Conservation (phyloP, 2,113 vertebrate genomes). For the Hucho hucho region DNA sequence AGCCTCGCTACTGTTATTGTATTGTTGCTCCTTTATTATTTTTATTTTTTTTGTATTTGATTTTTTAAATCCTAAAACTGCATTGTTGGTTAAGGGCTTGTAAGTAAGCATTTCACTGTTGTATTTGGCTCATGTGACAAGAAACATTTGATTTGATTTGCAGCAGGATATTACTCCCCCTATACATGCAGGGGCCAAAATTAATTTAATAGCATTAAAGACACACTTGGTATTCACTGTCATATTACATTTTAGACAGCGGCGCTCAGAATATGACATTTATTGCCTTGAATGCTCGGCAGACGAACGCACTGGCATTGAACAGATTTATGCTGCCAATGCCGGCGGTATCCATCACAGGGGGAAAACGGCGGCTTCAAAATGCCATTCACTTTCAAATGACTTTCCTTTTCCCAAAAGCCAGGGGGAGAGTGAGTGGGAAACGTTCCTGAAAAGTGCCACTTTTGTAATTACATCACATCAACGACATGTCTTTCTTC, state of each 20-base stretch:
- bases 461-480: slow-evolving; percentile 33
- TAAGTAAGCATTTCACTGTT: too few relatives aligned
- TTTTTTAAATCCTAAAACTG: too few relatives aligned
- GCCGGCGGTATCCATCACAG: slow-evolving; percentile 20
- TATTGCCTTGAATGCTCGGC: slow-evolving; percentile 22
- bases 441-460: slow-evolving; percentile 15
- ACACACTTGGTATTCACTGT: slow-evolving; percentile 31
- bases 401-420: slow-evolving; percentile 29
- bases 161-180: not conserved
- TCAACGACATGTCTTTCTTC: slow-evolving; percentile 10
- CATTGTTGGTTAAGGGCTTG: too few relatives aligned
- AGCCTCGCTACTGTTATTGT: too few relatives aligned
- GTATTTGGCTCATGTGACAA: too few relatives aligned
- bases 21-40: too few relatives aligned
- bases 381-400: slow-evolving; percentile 41
- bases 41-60: too few relatives aligned
- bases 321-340: slow-evolving; percentile 36
- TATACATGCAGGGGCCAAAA: slow-evolving; percentile 11
- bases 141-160: too few relatives aligned
- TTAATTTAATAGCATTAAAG: slow-evolving; percentile 33
- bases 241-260: slow-evolving; percentile 37
- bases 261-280: slow-evolving; percentile 36
- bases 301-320: slow-evolving; percentile 7
- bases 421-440: not conserved
- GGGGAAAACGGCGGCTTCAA: slow-evolving; percentile 30